These are phyloP conservation scores for Puma concolor DNA, from an alignment of 2,113 vertebrate species.

Conservation along the genomic window DNA sequence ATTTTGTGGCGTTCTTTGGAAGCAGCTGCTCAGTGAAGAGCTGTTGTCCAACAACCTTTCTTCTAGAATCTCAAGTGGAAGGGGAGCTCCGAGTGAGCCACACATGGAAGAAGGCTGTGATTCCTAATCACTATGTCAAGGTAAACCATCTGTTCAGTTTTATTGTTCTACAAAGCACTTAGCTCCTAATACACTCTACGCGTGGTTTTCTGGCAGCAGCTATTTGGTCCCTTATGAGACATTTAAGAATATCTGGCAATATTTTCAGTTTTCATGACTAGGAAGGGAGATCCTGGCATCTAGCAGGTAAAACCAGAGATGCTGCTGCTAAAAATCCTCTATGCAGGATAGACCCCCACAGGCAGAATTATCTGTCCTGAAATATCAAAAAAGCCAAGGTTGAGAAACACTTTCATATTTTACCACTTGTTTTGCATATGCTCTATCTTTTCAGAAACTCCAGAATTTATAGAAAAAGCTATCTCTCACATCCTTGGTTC, in stretches of 20 bases:
- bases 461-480: accelerated
- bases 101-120: background rate
- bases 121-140: background rate
- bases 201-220: background rate
- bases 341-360: accelerated
- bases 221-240: background rate
- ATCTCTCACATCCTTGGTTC: background rate
- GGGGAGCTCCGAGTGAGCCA: background rate
- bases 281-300: background rate
- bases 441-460: background rate
- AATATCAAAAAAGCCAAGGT: background rate
- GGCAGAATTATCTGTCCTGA: background rate
- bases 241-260: background rate
- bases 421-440: background rate
- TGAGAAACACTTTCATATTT: background rate
- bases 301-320: background rate
- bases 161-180: background rate
- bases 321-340: background rate
- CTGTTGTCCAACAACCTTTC: background rate
- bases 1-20: background rate
- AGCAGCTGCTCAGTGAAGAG: background rate
- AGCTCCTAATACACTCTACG: background rate
- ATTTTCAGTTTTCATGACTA: background rate
- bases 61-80: background rate
- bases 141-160: background rate